Conservation (phyloP, 1,140 invertebrate species). For the Diorhabda elongata region DNA sequence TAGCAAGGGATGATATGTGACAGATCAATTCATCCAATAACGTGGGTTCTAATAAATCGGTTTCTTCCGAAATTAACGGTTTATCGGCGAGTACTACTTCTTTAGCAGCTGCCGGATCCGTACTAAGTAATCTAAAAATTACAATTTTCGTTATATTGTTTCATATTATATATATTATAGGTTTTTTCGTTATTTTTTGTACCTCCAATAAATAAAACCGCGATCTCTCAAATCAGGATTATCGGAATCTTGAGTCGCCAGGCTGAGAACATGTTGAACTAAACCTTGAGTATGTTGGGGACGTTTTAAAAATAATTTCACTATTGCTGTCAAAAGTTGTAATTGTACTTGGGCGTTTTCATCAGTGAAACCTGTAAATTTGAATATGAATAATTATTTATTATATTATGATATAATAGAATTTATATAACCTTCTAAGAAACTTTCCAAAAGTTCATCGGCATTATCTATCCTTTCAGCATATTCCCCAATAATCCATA, state of each 20-base stretch:
- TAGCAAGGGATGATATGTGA: constrained; percentile 97
- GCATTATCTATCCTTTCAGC: constrained; percentile 99
- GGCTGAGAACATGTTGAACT: constrained; percentile 89
- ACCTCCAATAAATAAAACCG: constrained; percentile 99
- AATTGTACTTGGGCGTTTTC: constrained; percentile 99
- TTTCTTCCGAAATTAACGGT: constrained; percentile 98
- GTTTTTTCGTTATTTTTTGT: neutral
- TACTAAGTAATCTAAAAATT: constrained; percentile 71
- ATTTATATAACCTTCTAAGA: constrained; percentile 74
- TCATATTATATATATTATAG: neutral
- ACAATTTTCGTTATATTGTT: neutral
- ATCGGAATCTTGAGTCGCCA: constrained; percentile 97
- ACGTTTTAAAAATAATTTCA: constrained; percentile 96
- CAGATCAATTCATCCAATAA: constrained; percentile 97
- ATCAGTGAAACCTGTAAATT: constrained; percentile 81
- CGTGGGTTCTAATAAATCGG: constrained; percentile 96
- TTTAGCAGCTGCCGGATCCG: constrained; percentile 97
- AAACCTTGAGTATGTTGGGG: constrained; percentile 98
- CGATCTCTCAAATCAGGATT: constrained; percentile 98
- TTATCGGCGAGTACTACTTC: constrained; percentile 99
- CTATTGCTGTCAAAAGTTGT: constrained; percentile 94
- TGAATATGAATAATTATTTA: constrained; percentile 7
- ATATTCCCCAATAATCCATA: constrained; percentile 99
- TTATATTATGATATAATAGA: neutral
- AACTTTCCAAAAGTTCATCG: constrained; percentile 96